Percentiles rank a stretch among this genome's conserved stretches.
Evolutionary conservation across 2,113 vertebrate genomes (phyloP).

Genomic region (Falco punctatus): DNA sequence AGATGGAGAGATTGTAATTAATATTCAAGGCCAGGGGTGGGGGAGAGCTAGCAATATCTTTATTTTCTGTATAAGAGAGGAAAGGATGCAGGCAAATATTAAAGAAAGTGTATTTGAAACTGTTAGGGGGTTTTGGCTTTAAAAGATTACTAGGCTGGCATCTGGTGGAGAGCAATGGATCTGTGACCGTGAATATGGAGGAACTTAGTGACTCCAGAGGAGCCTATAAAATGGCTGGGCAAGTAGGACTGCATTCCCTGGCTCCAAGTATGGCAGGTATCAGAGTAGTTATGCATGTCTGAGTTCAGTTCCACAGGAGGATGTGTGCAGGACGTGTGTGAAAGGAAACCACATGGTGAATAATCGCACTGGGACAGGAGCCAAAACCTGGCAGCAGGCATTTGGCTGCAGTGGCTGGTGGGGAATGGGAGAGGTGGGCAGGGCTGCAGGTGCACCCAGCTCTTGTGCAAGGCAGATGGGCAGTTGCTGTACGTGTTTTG

Average conservation of each 20-base stretch:
- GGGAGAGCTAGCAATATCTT: neutral
- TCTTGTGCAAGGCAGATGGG: neutral
- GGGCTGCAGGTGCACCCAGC: neutral
- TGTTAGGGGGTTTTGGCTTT: neutral
- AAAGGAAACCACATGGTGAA: neutral
- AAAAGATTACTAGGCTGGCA: neutral
- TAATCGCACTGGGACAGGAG: neutral
- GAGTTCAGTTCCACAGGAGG: neutral
- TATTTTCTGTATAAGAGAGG: neutral
- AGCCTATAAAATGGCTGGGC: neutral
- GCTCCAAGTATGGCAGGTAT: neutral
- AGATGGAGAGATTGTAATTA: neutral
- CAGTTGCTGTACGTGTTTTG: neutral
- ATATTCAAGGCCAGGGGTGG: neutral
- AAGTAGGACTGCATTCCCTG: neutral
- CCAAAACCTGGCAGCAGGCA: neutral
- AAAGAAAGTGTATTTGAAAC: neutral
- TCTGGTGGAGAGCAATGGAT: neutral
- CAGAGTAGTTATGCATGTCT: neutral
- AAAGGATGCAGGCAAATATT: neutral
- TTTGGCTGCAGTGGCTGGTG: neutral
- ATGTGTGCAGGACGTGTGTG: neutral
- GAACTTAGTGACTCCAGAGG: neutral
- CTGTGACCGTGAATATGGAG: fast-evolving
- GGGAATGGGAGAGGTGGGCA: neutral